A percentile compares a stretch with the other conserved stretches of the same genome.
Conservation (phyloP, 2,797 vertebrate genomes). For the Gallinago stenura region DNA sequence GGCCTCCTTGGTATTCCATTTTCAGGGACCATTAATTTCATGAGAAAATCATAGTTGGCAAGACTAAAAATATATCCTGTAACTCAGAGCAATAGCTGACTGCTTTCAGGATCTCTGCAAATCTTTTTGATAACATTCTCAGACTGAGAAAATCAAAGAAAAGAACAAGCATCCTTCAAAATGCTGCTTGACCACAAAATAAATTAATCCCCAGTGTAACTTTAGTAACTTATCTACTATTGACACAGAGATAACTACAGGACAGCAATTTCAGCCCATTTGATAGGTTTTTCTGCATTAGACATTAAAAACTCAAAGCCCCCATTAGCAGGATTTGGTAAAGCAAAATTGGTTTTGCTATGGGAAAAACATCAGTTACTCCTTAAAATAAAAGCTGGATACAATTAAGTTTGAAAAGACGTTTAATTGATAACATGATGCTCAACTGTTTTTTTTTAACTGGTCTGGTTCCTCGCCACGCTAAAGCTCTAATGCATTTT, state of each 20-base stretch:
- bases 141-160: background rate
- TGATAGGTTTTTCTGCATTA: accelerated
- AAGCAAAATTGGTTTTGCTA: background rate
- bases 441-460: background rate
- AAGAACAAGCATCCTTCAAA: conserved; percentile 15
- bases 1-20: background rate
- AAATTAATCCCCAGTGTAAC: background rate
- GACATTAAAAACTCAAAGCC: too few relatives aligned
- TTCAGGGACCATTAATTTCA: conserved; percentile 53
- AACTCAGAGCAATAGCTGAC: conserved; percentile 15
- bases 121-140: conserved; percentile 1
- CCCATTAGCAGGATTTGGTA: background rate
- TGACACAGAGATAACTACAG: background rate
- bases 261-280: background rate
- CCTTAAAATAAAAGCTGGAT: background rate
- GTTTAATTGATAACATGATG: background rate
- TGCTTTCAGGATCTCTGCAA: conserved; percentile 27
- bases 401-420: background rate
- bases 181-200: background rate
- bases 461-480: background rate
- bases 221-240: background rate
- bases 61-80: conserved; percentile 47
- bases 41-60: conserved; percentile 37
- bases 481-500: background rate
- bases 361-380: background rate